Percentiles rank a stretch among this genome's conserved stretches.
Conservation (phyloP, 2,797 vertebrate genomes). For the Salmo trutta region DNA sequence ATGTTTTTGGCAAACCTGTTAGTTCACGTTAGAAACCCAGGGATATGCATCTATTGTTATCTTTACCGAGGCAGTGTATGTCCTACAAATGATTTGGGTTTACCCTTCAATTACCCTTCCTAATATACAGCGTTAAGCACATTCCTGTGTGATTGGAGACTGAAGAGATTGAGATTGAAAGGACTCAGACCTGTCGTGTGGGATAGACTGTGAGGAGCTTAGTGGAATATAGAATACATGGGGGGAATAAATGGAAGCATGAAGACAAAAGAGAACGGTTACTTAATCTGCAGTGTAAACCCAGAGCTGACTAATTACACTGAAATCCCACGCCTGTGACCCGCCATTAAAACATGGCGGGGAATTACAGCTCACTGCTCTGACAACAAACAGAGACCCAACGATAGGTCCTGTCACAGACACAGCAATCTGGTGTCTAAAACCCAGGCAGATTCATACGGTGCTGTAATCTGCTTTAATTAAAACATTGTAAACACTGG, state of each 20-base stretch:
- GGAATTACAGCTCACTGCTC: slow-evolving; percentile 54
- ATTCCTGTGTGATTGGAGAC: neutral
- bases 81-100: neutral
- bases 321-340: slow-evolving; percentile 42
- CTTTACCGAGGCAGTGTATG: neutral
- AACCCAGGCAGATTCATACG: too few species aligned
- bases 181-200: neutral
- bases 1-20: neutral
- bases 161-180: neutral
- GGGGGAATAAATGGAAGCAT: slow-evolving; percentile 55
- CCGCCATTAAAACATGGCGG: slow-evolving; percentile 53
- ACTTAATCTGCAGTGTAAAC: slow-evolving; percentile 73
- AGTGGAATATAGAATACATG: slow-evolving; percentile 20
- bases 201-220: slow-evolving; percentile 10
- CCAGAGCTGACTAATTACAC: slow-evolving; percentile 72
- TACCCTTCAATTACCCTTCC: neutral
- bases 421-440: neutral
- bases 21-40: neutral
- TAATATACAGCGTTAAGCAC: neutral
- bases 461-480: too few species aligned
- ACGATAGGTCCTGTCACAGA: slow-evolving; percentile 4
- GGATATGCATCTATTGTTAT: neutral
- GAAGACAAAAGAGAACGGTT: slow-evolving; percentile 60
- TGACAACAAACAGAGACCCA: slow-evolving; percentile 32
- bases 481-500: neutral